Base-by-base conservation (phyloP, 2,888 invertebrate genomes). In the Oscheius sp. region DNA sequence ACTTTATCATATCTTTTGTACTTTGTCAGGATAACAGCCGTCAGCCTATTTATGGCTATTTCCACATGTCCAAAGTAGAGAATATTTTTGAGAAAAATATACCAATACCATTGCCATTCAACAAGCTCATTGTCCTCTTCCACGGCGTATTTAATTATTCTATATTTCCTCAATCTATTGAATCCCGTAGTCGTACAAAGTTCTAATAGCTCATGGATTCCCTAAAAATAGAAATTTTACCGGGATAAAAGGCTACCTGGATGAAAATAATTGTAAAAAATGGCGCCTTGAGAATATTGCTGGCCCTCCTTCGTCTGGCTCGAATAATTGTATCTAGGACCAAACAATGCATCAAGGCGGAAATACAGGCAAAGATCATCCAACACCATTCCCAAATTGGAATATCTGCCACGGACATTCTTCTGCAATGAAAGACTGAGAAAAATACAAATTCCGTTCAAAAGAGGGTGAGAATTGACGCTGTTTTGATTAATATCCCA, bases 51-150 rank as follows among this genome's bases (percentile, higher is more conserved):
- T 1, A 23, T 23, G 1, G 61, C 61, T 61, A 43, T 61, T 18
- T 43, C 43, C n/a, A 61, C 21, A 61, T 61, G 61, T 41, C 61
- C 61, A 18, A 61, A 41, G 43, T 61, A 61, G 43, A 61, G 61
- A 18, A 61, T 13, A 23, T 61, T 61, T 21, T 61, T 61, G 9
- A 61, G 18, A 21, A 61, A 61, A 23, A 61, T 61, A 61, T 43
- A 61, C 21, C 61, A 61, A 21, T 61, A 61, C 61, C 43, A 61
- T 43, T 43, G 21, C 43, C 41, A 18, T 23, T 43, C 61, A 21
- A 61, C 61, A 1, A 61, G 43, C 6, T 61, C 41, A 18, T 61
- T 61, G 61, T 61, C 61, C 21, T 61, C 43, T 0, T 61, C 43
- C 0, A 61, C 21, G 1, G 61, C 21, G 43, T 61, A 61, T 16